Percentiles rank a stretch among this genome's conserved stretches.
Conservation (phyloP, 2,113 vertebrate genomes). For the Parus major region DNA sequence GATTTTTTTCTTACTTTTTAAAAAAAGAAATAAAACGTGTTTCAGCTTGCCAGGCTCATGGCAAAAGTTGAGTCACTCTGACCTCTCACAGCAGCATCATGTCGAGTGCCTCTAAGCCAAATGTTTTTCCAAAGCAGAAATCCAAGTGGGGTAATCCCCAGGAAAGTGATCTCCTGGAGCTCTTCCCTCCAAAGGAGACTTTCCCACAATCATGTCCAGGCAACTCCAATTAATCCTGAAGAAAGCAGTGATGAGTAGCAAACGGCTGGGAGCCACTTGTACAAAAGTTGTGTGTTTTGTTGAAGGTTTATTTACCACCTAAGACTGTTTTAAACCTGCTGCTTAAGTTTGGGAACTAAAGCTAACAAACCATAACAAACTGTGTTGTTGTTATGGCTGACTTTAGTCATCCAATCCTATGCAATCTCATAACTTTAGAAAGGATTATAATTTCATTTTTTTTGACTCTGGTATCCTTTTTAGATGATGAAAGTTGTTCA, state of each 20-base stretch:
- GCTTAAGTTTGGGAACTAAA: conserved; percentile 65
- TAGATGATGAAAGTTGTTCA: conserved; percentile 99
- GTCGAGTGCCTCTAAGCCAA: neutral
- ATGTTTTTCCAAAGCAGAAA: neutral
- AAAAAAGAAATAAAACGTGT: neutral
- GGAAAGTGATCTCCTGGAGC: neutral
- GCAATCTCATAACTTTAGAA: conserved; percentile 79
- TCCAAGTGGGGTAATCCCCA: neutral
- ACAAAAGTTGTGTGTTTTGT: neutral
- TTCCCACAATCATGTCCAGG: neutral
- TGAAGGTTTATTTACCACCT: conserved; percentile 55
- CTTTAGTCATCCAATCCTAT: conserved; percentile 76
- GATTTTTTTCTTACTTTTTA: neutral
- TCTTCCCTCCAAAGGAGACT: neutral
- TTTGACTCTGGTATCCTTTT: conserved; percentile 99
- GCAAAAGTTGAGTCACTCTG: neutral
- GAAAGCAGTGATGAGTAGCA: neutral
- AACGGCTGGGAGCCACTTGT: neutral
- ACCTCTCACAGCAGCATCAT: neutral
- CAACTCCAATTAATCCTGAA: neutral
- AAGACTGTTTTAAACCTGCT: conserved; percentile 64
- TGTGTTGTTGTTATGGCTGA: conserved; percentile 74
- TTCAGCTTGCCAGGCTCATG: neutral
- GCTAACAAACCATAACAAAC: conserved; percentile 64
- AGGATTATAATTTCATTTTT: conserved; percentile 87